Conservation (phyloP, 2,113 vertebrate genomes). For the Perognathus longimembris region DNA sequence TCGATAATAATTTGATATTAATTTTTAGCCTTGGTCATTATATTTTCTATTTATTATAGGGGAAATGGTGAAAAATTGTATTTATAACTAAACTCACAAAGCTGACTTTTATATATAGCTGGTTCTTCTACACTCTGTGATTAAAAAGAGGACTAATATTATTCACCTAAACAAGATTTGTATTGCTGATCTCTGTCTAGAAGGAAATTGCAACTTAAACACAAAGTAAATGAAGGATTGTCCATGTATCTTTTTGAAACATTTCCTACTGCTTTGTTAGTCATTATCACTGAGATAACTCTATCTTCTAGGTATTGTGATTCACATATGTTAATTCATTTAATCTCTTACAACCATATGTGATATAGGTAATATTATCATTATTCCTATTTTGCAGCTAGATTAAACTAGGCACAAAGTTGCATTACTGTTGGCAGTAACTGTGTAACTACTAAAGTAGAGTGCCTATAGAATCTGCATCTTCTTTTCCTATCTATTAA, state of each 20-base stretch:
- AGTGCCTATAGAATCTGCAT: neutral
- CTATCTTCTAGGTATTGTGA: neutral
- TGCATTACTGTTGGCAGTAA: neutral
- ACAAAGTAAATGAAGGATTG: neutral
- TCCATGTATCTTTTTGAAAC: neutral
- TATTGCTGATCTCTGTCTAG: neutral
- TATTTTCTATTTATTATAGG: neutral
- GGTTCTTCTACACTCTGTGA: neutral
- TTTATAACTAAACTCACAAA: neutral
- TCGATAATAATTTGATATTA: neutral
- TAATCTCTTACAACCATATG: neutral
- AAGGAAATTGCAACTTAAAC: neutral
- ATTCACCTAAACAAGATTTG: neutral
- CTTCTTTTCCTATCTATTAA: neutral
- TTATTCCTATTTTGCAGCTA: neutral
- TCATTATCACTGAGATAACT: neutral
- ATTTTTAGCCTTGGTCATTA: neutral
- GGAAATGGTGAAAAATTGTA: neutral
- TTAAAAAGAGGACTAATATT: neutral
- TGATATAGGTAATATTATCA: neutral
- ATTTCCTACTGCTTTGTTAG: neutral
- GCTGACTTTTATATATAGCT: neutral
- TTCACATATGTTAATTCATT: neutral
- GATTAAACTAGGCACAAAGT: neutral
- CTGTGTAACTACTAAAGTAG: neutral